phyloP scores from a whole-genome alignment of 2,113 vertebrate species.

The Callipepla californica region DNA sequence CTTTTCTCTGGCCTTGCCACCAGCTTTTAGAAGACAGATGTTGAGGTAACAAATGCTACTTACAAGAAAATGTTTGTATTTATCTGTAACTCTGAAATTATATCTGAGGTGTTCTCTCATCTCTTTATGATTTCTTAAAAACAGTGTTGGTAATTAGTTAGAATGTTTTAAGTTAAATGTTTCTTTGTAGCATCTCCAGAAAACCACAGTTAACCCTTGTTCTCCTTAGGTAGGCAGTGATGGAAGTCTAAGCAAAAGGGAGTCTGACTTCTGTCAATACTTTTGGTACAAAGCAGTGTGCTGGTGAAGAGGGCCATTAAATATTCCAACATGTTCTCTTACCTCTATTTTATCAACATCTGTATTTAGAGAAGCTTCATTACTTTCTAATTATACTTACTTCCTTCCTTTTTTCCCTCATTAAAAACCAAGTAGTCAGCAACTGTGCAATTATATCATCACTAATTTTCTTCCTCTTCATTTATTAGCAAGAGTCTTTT shows the following conservation, averaged over 20 bases:
- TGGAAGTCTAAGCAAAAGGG: not conserved
- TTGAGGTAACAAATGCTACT: not conserved
- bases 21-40: not conserved
- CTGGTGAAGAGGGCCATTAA: not conserved
- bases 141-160: not conserved
- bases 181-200: not conserved
- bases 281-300: not conserved
- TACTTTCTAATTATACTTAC: conserved; percentile 37
- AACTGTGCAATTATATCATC: conserved; percentile 49
- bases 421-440: conserved; percentile 45
- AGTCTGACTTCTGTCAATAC: not conserved
- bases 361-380: conserved; percentile 48
- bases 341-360: conserved; percentile 41
- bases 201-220: not conserved
- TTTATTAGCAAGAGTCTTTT: conserved; percentile 18
- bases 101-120: not conserved
- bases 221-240: not conserved
- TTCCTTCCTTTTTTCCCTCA: not conserved
- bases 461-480: conserved; percentile 48
- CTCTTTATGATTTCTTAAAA: not conserved
- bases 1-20: not conserved
- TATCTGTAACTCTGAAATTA: not conserved
- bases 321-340: not conserved
- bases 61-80: not conserved
- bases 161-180: not conserved